Base-by-base conservation (phyloP, 1,140 invertebrate species). In the Aradophagus sp. region DNA sequence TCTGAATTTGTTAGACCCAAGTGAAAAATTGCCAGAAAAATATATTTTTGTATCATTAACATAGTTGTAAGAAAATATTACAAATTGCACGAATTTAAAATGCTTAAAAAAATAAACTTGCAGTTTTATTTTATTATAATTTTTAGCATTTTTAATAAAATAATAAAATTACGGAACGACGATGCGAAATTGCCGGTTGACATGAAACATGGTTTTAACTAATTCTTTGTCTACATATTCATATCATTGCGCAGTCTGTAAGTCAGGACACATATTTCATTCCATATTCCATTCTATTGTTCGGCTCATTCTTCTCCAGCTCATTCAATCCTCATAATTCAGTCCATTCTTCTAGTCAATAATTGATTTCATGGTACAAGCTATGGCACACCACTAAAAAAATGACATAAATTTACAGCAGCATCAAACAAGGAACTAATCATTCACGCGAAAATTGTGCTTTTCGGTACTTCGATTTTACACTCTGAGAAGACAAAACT, bases 261-360 rank as follows among this genome's bases (percentile, higher is more conserved):
- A 20, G 45, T 62, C 58, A 52, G 45, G 44, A 52, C 58, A 62
- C 58, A 53, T 63, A 62, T 62, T 63, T 63, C 59, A 63, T 53
- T 53, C 26, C 48, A 53, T 53, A 63, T 63, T 63, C 53, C 59
- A 53, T 63, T 52, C 47, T 45, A 52, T 62, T 62, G 58, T 62
- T 62, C 58, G 27, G 31, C 58, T 62, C 58, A 62, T 62, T 62
- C 59, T 63, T 48, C 59, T 63, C 59, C 59, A 52, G 45, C 59
- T 63, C 59, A 63, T 63, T 63, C 47, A 63, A 63, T 63, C 53
- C 47, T 63, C 59, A 63, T 63, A 63, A 63, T 63, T 52, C 59
- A 52, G 59, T 63, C 59, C 41, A 62, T 62, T 62, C 58, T 62
- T 31, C 58, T 62, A 44, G 47, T 62, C 58, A 62, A 52, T 62